phyloP scores from a whole-genome alignment of 53 echinoderm and acorn worm species.

The Holothuria leucospilota region DNA sequence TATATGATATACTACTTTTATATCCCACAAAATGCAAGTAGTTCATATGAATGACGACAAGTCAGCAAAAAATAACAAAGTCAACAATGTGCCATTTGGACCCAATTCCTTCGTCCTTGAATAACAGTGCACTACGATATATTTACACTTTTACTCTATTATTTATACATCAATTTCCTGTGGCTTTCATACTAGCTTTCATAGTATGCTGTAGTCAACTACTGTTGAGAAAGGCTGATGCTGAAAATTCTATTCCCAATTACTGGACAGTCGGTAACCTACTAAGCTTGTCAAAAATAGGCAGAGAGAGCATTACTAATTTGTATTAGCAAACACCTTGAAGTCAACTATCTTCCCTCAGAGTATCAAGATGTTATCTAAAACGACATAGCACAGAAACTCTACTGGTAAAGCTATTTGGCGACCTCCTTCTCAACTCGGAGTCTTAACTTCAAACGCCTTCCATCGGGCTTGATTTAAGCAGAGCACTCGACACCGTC shows the following conservation, averaged over 20 bases:
- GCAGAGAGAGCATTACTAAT: neutral
- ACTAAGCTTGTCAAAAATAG: neutral
- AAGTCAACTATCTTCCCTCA: neutral
- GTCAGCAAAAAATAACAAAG: too few relatives aligned
- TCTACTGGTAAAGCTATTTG: neutral
- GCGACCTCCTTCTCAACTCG: neutral
- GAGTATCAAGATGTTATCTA: neutral
- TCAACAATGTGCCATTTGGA: too few relatives aligned
- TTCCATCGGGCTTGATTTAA: neutral
- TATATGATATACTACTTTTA: too few relatives aligned
- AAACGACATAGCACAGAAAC: neutral
- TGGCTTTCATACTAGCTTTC: too few relatives aligned
- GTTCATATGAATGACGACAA: too few relatives aligned
- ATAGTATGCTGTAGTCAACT: too few relatives aligned
- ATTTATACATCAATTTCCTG: too few relatives aligned
- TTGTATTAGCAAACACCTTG: neutral
- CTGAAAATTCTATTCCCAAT: neutral
- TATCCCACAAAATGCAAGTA: too few relatives aligned
- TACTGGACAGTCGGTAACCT: neutral
- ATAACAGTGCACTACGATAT: too few relatives aligned
- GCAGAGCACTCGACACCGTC: neutral
- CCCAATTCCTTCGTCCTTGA: too few relatives aligned
- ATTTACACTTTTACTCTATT: too few relatives aligned
- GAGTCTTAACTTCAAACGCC: neutral
- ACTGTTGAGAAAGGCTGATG: too few relatives aligned